Conservation (phyloP, 2,888 invertebrate species). For the Belgica antarctica region DNA sequence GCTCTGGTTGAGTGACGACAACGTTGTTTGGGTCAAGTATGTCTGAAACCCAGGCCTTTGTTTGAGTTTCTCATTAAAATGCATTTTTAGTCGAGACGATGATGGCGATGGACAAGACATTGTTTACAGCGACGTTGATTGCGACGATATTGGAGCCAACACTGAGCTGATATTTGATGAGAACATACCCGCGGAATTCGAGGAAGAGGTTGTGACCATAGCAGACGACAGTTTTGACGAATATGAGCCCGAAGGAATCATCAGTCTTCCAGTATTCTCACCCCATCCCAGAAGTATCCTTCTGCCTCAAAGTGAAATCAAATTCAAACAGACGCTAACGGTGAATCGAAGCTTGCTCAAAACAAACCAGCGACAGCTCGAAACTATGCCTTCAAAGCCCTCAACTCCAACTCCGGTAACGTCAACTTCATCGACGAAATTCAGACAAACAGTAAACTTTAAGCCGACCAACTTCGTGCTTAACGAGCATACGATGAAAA, state of each 20-base stretch:
- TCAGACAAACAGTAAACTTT: slow-evolving; percentile 11
- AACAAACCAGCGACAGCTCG: slow-evolving; percentile 21
- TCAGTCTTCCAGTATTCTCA: not conserved
- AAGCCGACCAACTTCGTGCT: slow-evolving; percentile 35
- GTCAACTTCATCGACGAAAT: not conserved
- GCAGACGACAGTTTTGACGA: slow-evolving; percentile 27
- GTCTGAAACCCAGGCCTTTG: not conserved
- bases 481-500: slow-evolving; percentile 32
- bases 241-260: no score
- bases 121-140: not conserved
- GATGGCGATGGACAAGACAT: not conserved
- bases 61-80: not conserved
- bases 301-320: slow-evolving; percentile 44
- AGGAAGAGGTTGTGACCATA: slow-evolving; percentile 48
- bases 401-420: not conserved
- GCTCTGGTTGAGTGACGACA: slow-evolving; percentile 64
- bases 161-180: slow-evolving; percentile 55
- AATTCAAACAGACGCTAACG: slow-evolving; percentile 46
- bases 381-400: not conserved
- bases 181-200: slow-evolving; percentile 59
- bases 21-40: slow-evolving; percentile 49
- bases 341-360: slow-evolving; percentile 45
- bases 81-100: not conserved
- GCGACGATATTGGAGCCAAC: not conserved
- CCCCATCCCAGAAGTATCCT: slow-evolving; percentile 36